Evolutionary conservation across 2,113 vertebrate genomes (phyloP).

Genomic region (Plectropomus leopardus): DNA sequence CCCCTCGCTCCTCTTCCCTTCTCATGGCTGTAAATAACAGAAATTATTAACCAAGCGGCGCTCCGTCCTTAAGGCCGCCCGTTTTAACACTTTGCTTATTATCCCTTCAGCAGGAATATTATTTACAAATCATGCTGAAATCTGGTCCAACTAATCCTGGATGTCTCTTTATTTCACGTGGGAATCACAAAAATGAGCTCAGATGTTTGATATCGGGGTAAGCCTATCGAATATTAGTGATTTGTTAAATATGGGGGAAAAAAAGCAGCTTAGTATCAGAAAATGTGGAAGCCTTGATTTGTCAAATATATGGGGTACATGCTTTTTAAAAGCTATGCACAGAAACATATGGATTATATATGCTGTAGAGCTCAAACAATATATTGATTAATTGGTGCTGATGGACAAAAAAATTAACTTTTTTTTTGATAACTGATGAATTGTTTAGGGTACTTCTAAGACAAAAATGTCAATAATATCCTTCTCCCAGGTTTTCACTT

Average conservation of each 20-base stretch:
- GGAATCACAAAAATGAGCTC: conserved; percentile 9
- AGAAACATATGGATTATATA: no score
- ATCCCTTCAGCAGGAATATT: conserved; percentile 40
- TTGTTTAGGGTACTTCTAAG: no score
- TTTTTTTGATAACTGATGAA: no score
- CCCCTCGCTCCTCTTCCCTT: not conserved
- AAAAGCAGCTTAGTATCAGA: no score
- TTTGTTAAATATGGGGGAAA: conserved; percentile 12
- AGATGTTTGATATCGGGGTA: conserved; percentile 13
- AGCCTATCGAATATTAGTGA: conserved; percentile 25
- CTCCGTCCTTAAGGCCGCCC: conserved; percentile 27
- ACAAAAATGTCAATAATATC: no score
- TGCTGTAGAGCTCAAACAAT: no score
- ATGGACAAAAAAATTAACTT: no score
- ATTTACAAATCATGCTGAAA: conserved; percentile 29
- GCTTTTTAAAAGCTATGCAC: no score
- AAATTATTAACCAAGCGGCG: conserved; percentile 38
- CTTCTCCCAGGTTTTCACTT: not conserved
- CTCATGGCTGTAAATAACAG: conserved; percentile 50
- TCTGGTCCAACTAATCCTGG: conserved; percentile 35
- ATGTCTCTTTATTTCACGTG: conserved; percentile 34
- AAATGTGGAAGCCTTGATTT: not conserved
- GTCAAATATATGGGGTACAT: not conserved
- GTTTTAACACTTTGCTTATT: conserved; percentile 35
- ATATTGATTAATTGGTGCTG: no score